Base-by-base conservation (phyloP, 2,113 vertebrate species). In the Cinclus mexicanus region DNA sequence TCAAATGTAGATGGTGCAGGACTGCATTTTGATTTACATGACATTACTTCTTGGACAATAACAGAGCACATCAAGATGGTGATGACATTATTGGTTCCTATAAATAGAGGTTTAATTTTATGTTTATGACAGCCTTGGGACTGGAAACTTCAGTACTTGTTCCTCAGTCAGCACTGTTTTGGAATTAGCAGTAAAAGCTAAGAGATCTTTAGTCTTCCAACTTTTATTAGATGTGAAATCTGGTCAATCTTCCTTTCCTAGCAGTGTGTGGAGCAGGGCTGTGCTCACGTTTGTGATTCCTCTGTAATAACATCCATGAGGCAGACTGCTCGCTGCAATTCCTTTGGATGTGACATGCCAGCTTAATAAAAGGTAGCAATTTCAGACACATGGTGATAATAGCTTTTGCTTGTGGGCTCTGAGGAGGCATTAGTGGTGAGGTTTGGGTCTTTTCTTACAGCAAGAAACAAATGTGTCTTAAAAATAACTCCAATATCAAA, bases 171-270 rank as follows among this genome's bases (percentile, higher is more conserved):
- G 56, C 37, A 61, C 21, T 7, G 9, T 63, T 92, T 79, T 83
- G 44, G 70, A 86, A 52, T 83, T 89, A 95, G 70, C 63, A 79
- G 61, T 47, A 55, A 57, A 59, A 89, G 72, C 16, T 46, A 84
- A 85, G 44, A 84, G 76, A 65, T 87, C 28, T 75, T 76, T n/a
- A 19, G 12, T 68, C 39, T 68, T 78, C 24, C 17, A 41, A 23
- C n/a, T 95, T 91, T 46, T 75, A 65, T 82, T 89, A 91, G 52
- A 53, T 91, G 75, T 83, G 83, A 93, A 96, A 94, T 52, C 55
- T 86, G 46, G 28, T 90, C 74, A 80, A 24, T 94, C 71, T 92
- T 83, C 57, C 44, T 72, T 92, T 87, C 52, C 56, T 64, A 83
- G 42, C 53, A 78, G 56, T 12, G 16, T 68, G 42, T 24, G 9